Evolutionary conservation across 2,888 invertebrate genomes (phyloP), one percentile per base, ranked within the genome.

Genomic region (Drosophila merina): DNA sequence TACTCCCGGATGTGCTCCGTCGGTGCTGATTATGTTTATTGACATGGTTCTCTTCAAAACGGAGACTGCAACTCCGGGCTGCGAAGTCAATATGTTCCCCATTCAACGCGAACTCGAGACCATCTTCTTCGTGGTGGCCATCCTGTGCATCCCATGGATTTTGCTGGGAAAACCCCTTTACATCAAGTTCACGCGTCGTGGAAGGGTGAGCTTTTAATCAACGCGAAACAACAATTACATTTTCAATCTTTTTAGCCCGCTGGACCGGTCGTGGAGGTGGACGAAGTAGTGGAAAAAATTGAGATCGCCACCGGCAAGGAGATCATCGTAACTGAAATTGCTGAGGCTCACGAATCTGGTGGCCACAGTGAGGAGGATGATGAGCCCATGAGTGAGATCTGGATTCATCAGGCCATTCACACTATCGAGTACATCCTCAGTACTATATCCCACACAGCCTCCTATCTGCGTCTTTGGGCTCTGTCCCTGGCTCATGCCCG

Each of bases 391-490:
- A 94, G 96, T 75, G 98, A 98, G 90, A 92, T 98, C 79, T 96
- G 97, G 93, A 98, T 99, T 86, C 96, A 98, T 91, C 98, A 98
- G 90, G 96, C 95, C 14, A 99, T 99, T 85, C 98, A 99, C 92
- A 99, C 99, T 1, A 98, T 99, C 71, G 99, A 99, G 93, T 99
- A 97, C 89, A 97, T 98, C 74, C 94, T 99, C 73, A 98, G 98
- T 86, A 98, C 98, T 66, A 96, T 99, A 77, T 98, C 98, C 0
- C 98, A 99, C 90, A 99, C 99, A 0, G 99, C 99, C 0, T 98
- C 98, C 0, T 99, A 99, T 91, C 94, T 99, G 44, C 96, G 99
- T 86, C 93, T 99, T 74, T 99, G 99, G 99, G 99, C 99, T 8
- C 92, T 99, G 81, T 98, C 98, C 49, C 93, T 99, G 69, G 99